These are phyloP conservation scores for Alectura lathami DNA, from an alignment of 2,113 vertebrate species.

Conservation along the genomic window DNA sequence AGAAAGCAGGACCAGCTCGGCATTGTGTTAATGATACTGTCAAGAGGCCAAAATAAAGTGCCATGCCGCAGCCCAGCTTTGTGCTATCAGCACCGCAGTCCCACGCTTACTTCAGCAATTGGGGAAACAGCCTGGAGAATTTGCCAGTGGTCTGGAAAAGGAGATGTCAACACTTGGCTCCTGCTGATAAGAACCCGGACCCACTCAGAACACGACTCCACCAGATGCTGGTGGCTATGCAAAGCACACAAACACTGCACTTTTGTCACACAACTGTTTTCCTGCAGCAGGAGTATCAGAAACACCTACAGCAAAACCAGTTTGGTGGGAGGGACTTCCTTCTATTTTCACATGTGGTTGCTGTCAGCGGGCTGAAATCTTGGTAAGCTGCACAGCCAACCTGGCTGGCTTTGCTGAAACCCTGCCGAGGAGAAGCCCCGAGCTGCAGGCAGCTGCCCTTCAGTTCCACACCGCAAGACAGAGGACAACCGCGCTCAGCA, in stretches of 20 bases:
- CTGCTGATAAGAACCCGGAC: conserved; percentile 21
- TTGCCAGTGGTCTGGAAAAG: conserved; percentile 23
- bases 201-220: not conserved
- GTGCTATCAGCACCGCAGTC: conserved; percentile 23
- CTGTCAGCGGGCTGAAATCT: conserved; percentile 41
- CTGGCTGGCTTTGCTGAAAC: conserved; percentile 39
- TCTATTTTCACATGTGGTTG: conserved; percentile 44
- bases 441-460: conserved; percentile 15
- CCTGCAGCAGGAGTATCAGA: conserved; percentile 5
- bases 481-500: not conserved
- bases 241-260: not conserved
- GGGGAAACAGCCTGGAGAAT: not conserved
- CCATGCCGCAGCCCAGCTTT: not conserved
- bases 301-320: conserved; percentile 41
- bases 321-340: conserved; percentile 24
- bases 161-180: conserved; percentile 10
- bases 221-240: not conserved
- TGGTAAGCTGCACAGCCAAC: conserved; percentile 7
- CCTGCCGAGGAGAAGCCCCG: not conserved
- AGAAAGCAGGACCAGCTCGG: not conserved
- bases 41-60: conserved; percentile 35
- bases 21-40: not conserved
- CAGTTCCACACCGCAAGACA: not conserved
- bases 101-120: not conserved
- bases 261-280: conserved; percentile 17